Percentiles rank a stretch among this genome's conserved stretches.
Conservation (phyloP, 2,113 vertebrate genomes). For the Sinocyclocheilus anshuiensis region DNA sequence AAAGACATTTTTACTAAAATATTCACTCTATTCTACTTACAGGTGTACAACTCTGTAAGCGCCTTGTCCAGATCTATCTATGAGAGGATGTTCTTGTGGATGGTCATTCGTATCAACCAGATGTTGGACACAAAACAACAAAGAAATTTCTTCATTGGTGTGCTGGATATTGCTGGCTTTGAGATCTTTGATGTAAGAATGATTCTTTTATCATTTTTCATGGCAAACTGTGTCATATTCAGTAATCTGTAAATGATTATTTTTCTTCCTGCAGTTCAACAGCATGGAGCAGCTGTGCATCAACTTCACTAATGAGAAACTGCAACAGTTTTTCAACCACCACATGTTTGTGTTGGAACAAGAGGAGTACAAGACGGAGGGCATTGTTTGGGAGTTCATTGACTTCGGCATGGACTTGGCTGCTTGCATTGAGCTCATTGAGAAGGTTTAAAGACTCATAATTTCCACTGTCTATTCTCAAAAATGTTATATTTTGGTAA, state of each 20-base stretch:
- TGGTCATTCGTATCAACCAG: constrained; percentile 75
- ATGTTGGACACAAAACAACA: constrained; percentile 75
- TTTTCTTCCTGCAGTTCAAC: constrained; percentile 75
- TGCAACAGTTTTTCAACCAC: constrained; percentile 86
- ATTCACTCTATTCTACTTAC: neutral
- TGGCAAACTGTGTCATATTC: neutral
- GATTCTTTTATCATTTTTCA: neutral
- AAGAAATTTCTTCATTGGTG: constrained; percentile 59
- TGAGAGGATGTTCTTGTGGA: constrained; percentile 77
- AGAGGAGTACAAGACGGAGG: constrained; percentile 87
- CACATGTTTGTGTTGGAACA: constrained; percentile 85
- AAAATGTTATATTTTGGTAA: too few species aligned
- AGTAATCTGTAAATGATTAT: neutral
- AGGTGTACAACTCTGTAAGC: constrained; percentile 67
- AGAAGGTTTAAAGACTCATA: constrained; percentile 67
- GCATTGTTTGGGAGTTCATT: constrained; percentile 89
- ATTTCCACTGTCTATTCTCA: too few species aligned
- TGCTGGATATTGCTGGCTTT: constrained; percentile 59
- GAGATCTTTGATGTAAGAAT: constrained; percentile 57
- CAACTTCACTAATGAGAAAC: constrained; percentile 89
- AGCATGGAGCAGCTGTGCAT: constrained; percentile 88
- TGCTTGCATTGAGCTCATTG: constrained; percentile 89
- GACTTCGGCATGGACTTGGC: constrained; percentile 90
- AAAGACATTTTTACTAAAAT: too few species aligned
- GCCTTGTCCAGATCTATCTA: constrained; percentile 73